Percentiles rank a stretch among this genome's conserved stretches.
Conservation (phyloP, 2,797 vertebrate genomes). For the Gymnothorax javanicus region DNA sequence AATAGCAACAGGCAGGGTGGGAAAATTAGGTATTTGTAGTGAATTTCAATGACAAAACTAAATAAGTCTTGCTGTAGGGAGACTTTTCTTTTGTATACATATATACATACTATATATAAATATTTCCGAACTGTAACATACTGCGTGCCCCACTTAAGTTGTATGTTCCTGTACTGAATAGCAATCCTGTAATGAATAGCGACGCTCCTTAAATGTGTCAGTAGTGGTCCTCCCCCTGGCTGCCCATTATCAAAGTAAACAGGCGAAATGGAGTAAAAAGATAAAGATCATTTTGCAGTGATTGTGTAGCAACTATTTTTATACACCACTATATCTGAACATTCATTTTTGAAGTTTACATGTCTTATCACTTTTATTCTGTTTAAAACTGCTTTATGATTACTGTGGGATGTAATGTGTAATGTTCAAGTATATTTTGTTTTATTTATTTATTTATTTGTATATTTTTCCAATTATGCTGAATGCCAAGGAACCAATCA, state of each 20-base stretch:
- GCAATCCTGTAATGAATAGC: constrained; percentile 14
- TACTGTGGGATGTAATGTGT: constrained; percentile 48
- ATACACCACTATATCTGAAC: constrained; percentile 57
- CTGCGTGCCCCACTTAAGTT: constrained; percentile 21
- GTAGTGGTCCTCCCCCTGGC: not conserved
- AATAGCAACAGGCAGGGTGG: not conserved
- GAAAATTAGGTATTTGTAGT: not conserved
- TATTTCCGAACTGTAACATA: constrained; percentile 39
- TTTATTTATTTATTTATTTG: constrained; percentile 16
- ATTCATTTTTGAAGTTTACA: constrained; percentile 53
- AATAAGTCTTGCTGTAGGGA: constrained; percentile 20
- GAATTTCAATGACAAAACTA: constrained; percentile 1
- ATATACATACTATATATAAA: constrained; percentile 36
- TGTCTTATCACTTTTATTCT: constrained; percentile 43
- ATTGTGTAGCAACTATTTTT: constrained; percentile 75
- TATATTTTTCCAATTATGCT: constrained; percentile 25
- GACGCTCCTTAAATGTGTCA: constrained; percentile 20
- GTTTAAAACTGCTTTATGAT: constrained; percentile 39
- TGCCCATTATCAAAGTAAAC: constrained; percentile 25
- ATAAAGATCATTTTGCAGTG: constrained; percentile 29
- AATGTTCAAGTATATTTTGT: constrained; percentile 35
- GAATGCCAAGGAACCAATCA: constrained; percentile 33
- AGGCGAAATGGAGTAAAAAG: constrained; percentile 33
- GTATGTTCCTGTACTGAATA: constrained; percentile 22
- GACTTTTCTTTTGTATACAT: constrained; percentile 7